These are phyloP conservation scores for Eupithecia subfuscata DNA, from an alignment of 2,888 invertebrate genomes.

Conservation along the genomic window DNA sequence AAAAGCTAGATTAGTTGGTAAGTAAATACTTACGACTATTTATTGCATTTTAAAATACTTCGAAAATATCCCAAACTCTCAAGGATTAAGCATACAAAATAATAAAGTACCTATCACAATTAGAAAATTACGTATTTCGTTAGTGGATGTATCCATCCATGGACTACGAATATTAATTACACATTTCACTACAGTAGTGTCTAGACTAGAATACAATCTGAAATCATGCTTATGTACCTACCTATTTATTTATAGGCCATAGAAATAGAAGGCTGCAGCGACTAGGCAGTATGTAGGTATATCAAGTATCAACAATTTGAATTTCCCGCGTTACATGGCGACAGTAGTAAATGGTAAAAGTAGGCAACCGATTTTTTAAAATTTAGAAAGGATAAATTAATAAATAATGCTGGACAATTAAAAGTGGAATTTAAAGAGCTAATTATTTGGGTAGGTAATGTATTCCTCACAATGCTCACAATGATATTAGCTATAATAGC, in stretches of 20 bases:
- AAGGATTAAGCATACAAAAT: neutral
- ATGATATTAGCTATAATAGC: neutral
- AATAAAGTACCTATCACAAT: conserved; percentile 47
- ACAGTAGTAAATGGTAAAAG: neutral
- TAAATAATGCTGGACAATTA: no score
- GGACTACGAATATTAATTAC: neutral
- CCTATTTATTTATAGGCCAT: no score
- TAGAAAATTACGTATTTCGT: conserved; percentile 56
- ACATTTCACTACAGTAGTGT: neutral
- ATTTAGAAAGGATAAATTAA: neutral
- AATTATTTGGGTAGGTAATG: neutral
- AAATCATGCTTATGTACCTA: neutral
- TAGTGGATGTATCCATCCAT: conserved; percentile 36
- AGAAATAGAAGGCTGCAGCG: no score
- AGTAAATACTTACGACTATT: neutral
- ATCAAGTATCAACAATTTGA: neutral
- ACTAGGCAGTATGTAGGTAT: no score
- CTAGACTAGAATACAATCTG: neutral
- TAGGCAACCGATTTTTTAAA: neutral
- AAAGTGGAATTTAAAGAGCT: neutral
- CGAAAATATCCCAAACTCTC: neutral
- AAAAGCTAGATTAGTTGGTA: conserved; percentile 7
- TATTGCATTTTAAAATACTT: conserved; percentile 36
- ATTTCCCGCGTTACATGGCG: neutral
- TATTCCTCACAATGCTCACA: neutral